Conservation (phyloP, 2,888 invertebrate genomes). For the Carcina quercana region DNA sequence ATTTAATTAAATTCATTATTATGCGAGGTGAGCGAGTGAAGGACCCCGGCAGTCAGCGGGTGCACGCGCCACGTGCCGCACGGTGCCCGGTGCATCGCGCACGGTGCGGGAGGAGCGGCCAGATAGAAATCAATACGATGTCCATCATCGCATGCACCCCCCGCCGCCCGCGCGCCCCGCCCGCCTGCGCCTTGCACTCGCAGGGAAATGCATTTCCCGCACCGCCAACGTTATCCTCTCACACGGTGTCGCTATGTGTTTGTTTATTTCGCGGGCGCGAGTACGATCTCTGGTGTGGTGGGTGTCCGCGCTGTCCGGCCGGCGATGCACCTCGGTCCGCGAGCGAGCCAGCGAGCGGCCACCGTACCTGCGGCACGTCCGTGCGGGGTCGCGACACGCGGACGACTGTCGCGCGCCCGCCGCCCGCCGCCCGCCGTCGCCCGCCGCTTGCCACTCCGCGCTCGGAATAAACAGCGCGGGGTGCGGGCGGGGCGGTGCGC, state of each 20-base stretch:
- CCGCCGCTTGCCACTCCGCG: conserved; percentile 30
- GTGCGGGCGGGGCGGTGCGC: conserved; percentile 24
- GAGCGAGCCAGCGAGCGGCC: conserved; percentile 51
- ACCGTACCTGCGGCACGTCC: conserved; percentile 52
- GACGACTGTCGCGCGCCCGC: conserved; percentile 58
- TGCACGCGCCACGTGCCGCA: conserved; percentile 46
- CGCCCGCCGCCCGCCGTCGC: conserved; percentile 26
- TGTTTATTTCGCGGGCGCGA: too few relatives aligned
- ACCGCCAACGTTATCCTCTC: conserved; percentile 33
- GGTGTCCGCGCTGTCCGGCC: conserved; percentile 55
- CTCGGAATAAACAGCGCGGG: conserved; percentile 44
- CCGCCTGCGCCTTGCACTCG: conserved; percentile 72
- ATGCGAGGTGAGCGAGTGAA: too few relatives aligned
- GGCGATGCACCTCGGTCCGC: too few relatives aligned
- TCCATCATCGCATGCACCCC: conserved; percentile 77
- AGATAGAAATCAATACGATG: conserved; percentile 76
- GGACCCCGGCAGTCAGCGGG: not conserved
- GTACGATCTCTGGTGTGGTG: too few relatives aligned
- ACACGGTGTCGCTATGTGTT: too few relatives aligned
- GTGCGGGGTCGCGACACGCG: conserved; percentile 63
- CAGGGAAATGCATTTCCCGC: conserved; percentile 65
- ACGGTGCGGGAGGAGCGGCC: conserved; percentile 71
- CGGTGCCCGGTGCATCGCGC: conserved; percentile 67
- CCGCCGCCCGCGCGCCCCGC: conserved; percentile 73
- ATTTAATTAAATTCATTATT: too few relatives aligned